A percentile compares a stretch with the other conserved stretches of the same genome.
phyloP scores from a whole-genome alignment of 2,888 invertebrate species.

The Noctua janthina region DNA sequence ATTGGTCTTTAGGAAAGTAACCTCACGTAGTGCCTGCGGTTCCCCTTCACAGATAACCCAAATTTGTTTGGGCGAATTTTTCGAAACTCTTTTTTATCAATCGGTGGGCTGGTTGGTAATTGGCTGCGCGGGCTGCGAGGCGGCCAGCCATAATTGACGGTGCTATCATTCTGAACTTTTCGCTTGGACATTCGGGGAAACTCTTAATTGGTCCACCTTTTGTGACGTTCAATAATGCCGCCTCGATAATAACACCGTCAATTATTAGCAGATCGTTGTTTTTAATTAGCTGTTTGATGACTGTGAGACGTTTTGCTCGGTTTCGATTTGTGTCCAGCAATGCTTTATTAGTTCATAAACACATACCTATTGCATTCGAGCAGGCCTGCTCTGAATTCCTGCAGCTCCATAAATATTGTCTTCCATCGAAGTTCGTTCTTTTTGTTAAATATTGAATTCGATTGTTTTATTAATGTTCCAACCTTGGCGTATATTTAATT shows the following conservation, averaged over 20 bases:
- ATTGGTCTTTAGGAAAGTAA: conserved; percentile 79
- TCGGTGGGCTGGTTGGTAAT: conserved; percentile 85
- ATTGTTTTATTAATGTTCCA: conserved; percentile 48
- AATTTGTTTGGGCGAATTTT: conserved; percentile 87
- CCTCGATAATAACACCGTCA: conserved; percentile 86
- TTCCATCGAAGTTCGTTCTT: conserved; percentile 31
- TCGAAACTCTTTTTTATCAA: conserved; percentile 88
- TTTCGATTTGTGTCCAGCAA: conserved; percentile 51
- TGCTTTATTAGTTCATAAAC: conserved; percentile 59
- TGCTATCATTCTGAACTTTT: conserved; percentile 89
- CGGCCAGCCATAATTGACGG: conserved; percentile 86
- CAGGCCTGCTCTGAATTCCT: conserved; percentile 38
- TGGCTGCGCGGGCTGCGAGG: conserved; percentile 83
- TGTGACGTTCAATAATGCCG: conserved; percentile 88
- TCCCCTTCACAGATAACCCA: conserved; percentile 81
- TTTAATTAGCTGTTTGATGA: conserved; percentile 83
- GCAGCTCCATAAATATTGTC: conserved; percentile 51
- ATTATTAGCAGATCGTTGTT: conserved; percentile 87
- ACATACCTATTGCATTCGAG: conserved; percentile 42
- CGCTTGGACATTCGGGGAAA: conserved; percentile 88
- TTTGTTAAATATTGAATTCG: conserved; percentile 44
- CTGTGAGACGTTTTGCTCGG: conserved; percentile 68
- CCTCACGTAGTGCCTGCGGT: conserved; percentile 76
- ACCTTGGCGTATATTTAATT: conserved; percentile 50
- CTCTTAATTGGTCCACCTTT: conserved; percentile 89